Base-by-base conservation (phyloP, 2,797 vertebrate genomes). In the Sebastes itinus region DNA sequence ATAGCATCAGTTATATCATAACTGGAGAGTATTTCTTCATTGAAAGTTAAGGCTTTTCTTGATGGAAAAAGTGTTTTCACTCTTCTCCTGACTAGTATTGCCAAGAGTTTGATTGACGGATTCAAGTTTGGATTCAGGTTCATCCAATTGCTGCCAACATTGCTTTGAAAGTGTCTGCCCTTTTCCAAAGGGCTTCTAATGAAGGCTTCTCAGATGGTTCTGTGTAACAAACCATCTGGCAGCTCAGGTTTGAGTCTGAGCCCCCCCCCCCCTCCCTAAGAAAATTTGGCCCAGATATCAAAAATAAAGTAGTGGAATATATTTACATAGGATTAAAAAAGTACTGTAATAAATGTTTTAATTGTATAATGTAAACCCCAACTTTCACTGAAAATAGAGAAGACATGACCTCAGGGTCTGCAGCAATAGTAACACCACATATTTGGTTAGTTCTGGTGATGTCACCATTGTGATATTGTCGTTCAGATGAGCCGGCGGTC, bases 401-500 rank as follows among this genome's bases (percentile, higher is more conserved):
- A 9, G 66, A 25, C 22, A n/a, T 58, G 54, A 38, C 18, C 23
- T 42, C 8, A 23, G 8, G 32, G 20, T 68, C 20, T 1, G 2
- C 27, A 54, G 12, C 49, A 22, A 0, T 14, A 13, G 7, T 25
- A 60, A 38, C 13, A 32, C 18, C 2, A 32, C 27, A 61, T 61
- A 1, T 22, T 23, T 14, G 5, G 12, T 28, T 30, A 3, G 20
- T 60, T 22, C 7, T 60, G 69, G 0, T 20, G 52, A n/a, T 58
- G 68, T 27, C 10, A 7, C 14, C 1, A 6, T 30, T 61, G 22
- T 70, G 52, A 35, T 25, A 25, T 56, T 58, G 20, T 72, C 7
- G 7, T 75, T 16, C 91, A 98, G 98, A 99, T 87, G 97, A 99
- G 68, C 95, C 97, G 0, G 98, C 98, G 0, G 90, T 99, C 63